Percentiles rank a stretch among this genome's conserved stretches.
Evolutionary conservation across 1,140 invertebrate genomes (phyloP).

Genomic region (Lordiphosa mommai): DNA sequence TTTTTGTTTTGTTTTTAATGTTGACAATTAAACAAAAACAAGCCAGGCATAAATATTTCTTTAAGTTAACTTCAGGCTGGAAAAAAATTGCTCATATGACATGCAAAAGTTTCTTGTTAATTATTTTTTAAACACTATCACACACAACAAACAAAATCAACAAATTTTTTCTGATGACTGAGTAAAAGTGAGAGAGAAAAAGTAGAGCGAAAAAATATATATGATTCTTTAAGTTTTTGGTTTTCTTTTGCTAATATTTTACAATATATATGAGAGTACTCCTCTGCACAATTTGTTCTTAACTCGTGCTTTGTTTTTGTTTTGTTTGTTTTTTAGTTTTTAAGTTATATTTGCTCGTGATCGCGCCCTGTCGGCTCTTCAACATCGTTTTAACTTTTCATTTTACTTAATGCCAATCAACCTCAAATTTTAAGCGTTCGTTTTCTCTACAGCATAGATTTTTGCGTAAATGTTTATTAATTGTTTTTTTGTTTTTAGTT

Average conservation of each 20-base stretch:
- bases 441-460: conserved; percentile 72
- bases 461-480: conserved; percentile 20
- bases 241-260: conserved; percentile 59
- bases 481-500: conserved; percentile 11
- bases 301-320: conserved; percentile 34
- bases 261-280: conserved; percentile 61
- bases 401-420: conserved; percentile 77
- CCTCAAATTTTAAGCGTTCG: conserved; percentile 77
- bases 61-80: conserved; percentile 30
- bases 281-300: conserved; percentile 48
- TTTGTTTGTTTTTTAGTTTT: conserved; percentile 26
- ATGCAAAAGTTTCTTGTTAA: conserved; percentile 29
- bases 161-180: conserved; percentile 42
- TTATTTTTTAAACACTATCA: conserved; percentile 46
- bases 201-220: conserved; percentile 52
- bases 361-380: conserved; percentile 77
- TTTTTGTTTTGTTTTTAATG: conserved; percentile 2
- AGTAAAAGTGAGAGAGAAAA: conserved; percentile 29
- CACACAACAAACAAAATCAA: conserved; percentile 73
- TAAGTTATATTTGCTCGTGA: conserved; percentile 41
- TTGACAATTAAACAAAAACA: conserved; percentile 28
- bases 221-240: conserved; percentile 15
- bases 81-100: conserved; percentile 50
- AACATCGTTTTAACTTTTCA: conserved; percentile 65
- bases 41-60: conserved; percentile 22